These are phyloP conservation scores for Steatocranus sp. DNA, from an alignment of 2,797 vertebrate species.

Conservation along the genomic window DNA sequence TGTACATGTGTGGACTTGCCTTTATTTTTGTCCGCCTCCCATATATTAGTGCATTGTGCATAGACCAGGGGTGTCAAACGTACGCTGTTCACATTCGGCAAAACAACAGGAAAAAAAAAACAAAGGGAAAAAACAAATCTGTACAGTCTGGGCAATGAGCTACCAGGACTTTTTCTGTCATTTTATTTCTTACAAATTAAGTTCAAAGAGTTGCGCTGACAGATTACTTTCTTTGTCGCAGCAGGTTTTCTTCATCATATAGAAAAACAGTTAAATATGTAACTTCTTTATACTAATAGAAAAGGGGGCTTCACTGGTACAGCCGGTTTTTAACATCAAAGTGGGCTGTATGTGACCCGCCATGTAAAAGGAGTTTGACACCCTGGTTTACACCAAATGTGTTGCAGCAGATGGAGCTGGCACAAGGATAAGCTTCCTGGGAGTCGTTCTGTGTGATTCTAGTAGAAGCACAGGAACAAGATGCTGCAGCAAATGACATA, in stretches of 20 bases:
- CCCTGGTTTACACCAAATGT: neutral
- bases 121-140: neutral
- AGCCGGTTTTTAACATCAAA: neutral
- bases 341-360: neutral
- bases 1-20: neutral
- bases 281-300: neutral
- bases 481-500: neutral
- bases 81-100: fast-evolving
- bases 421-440: neutral
- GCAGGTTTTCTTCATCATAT: neutral
- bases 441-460: neutral
- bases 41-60: neutral
- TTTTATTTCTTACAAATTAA: neutral
- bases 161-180: neutral
- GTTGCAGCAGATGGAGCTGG: neutral
- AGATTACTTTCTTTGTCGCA: neutral
- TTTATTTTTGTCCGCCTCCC: neutral
- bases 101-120: neutral
- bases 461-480: neutral
- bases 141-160: neutral
- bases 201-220: neutral
- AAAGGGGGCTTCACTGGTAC: neutral
- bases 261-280: neutral
- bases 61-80: neutral
- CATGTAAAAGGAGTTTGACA: neutral